Conservation (phyloP, 1,140 invertebrate genomes). For the Bursaphelenchus mucronatus region DNA sequence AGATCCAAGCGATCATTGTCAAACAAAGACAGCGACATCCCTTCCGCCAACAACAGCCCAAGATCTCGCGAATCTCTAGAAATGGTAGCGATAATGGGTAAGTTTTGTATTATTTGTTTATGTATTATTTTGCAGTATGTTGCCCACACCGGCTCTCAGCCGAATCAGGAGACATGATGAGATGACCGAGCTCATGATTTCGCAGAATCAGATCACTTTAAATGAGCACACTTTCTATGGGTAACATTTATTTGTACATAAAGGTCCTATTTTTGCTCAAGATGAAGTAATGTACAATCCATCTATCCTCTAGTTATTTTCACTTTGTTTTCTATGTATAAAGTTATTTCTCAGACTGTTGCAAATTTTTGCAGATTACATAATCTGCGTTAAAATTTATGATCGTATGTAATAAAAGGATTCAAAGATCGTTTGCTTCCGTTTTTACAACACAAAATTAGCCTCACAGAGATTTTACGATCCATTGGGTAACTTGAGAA, state of each 20-base stretch:
- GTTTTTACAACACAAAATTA: no score
- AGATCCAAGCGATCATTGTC: constrained; percentile 12
- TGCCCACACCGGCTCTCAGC: constrained; percentile 15
- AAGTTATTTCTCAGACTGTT: no score
- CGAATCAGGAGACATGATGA: constrained; percentile 22
- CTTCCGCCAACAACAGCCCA: constrained; percentile 29
- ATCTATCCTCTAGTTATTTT: no score
- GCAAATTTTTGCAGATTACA: no score
- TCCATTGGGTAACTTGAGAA: no score
- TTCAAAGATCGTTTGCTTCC: no score
- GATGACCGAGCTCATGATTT: constrained; percentile 10
- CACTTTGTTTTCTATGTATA: no score
- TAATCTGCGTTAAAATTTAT: no score
- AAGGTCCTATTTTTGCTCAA: no score
- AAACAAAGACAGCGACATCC: constrained; percentile 20
- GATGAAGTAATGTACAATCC: no score
- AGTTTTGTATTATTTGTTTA: not conserved
- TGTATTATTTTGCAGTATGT: constrained; percentile 18
- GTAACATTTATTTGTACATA: not conserved
- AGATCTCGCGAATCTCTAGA: constrained; percentile 1
- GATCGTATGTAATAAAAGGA: no score
- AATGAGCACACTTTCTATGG: constrained; percentile 26
- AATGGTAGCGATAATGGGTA: constrained; percentile 8
- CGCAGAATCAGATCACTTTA: constrained; percentile 1
- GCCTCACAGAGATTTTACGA: no score